Evolutionary conservation across 2,797 vertebrate genomes (phyloP), one percentile per base, ranked within the genome.

Genomic region (Enteromius treurensis): DNA sequence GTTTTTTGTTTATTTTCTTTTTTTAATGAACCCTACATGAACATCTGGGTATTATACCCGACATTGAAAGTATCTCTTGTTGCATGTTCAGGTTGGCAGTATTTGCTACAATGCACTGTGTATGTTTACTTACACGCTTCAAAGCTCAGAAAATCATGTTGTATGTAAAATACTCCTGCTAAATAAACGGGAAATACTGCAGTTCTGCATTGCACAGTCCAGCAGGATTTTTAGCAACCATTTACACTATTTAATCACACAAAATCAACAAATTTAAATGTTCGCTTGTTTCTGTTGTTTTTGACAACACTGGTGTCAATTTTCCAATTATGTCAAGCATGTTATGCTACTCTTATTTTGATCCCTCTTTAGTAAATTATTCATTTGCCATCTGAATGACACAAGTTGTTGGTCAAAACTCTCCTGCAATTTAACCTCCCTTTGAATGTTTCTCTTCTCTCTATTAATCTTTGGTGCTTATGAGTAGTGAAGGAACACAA

Each of bases 51-150:
- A 34, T 62, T 55, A 73, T 23, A 32, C 19, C 29, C 1, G 0
- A 19, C 21, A 58, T 74, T 45, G 37, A 65, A 55, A 69, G 29
- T 32, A 55, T 75, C 37, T 53, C 15, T 34, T 70, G 62, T 75
- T 87, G 81, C 83, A 86, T 88, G 81, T 83, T 79, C 21, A 47
- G 23, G 62, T 62, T 42, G 51, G 70, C 75, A 77, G 80, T 51
- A 68, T 83, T 85, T n/a, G 3, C 67, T 29, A 47, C n/a, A 58
- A 71, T 77, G 40, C 47, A 73, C 45, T 51, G 29, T 62, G 53
- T 77, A 49, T 75, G 73, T 74, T 26, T 51, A 58, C 77, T 26
- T 55, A 42, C 74, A 77, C 45, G 69, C n/a, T 76, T 68, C 26
- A 79, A 75, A 84, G 69, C 55, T 80, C 17, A 9, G 17, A 60